These are phyloP conservation scores for Diplazon laetatorius DNA, from an alignment of 2,888 invertebrate genomes.

Conservation along the genomic window DNA sequence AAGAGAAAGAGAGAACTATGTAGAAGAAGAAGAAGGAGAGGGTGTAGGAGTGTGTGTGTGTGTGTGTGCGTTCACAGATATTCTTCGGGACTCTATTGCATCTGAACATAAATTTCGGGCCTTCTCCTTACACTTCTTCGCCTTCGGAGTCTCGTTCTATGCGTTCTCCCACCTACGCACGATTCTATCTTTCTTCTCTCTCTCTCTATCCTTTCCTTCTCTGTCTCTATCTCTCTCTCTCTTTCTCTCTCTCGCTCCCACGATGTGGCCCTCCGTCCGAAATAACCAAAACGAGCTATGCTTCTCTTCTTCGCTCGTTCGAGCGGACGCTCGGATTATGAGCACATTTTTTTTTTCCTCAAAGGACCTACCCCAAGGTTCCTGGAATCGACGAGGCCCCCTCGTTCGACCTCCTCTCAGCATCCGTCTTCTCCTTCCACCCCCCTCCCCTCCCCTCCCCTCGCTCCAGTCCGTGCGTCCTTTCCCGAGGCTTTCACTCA, in stretches of 20 bases:
- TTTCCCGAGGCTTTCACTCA: constrained; percentile 20
- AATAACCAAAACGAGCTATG: constrained; percentile 5
- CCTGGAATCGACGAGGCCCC: constrained; percentile 73
- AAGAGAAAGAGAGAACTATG: no score
- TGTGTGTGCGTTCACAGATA: constrained; percentile 27
- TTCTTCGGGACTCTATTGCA: constrained; percentile 51
- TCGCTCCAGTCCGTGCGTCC: constrained; percentile 36
- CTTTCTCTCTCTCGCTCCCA: constrained; percentile 56
- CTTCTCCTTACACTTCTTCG: constrained; percentile 62
- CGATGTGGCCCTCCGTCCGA: constrained; percentile 42
- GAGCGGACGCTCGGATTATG: constrained; percentile 72
- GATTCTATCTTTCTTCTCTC: constrained; percentile 61
- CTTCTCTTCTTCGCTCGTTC: constrained; percentile 50
- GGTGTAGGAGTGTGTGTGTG: not conserved
- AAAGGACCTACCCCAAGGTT: constrained; percentile 79
- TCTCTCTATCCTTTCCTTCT: constrained; percentile 56
- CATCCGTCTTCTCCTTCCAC: constrained; percentile 49
- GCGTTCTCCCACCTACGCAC: constrained; percentile 27
- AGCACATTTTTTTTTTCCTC: constrained; percentile 66
- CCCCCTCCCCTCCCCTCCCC: constrained; percentile 34
- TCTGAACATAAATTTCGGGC: constrained; percentile 77
- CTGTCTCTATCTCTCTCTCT: constrained; percentile 57
- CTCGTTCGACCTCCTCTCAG: constrained; percentile 45
- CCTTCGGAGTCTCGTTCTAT: constrained; percentile 53
- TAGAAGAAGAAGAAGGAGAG: not conserved